Evolutionary conservation across 2,797 vertebrate genomes (phyloP).

Genomic region (Brotula barbata): DNA sequence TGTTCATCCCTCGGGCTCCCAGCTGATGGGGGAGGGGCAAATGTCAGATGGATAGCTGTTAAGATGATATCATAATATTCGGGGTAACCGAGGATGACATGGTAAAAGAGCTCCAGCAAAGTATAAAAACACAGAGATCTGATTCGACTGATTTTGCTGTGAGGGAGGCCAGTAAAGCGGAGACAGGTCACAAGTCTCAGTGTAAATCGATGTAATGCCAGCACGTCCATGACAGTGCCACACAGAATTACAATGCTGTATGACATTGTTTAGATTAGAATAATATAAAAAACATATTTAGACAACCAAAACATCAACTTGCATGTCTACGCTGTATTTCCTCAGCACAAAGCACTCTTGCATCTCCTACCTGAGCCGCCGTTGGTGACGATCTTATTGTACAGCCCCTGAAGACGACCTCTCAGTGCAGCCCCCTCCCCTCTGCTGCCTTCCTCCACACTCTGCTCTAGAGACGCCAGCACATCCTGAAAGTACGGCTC

Average conservation of each 20-base stretch:
- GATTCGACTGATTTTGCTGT: slow-evolving; percentile 31
- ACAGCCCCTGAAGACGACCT: slow-evolving; percentile 79
- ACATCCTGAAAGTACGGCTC: slow-evolving; percentile 88
- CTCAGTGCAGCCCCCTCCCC: slow-evolving; percentile 57
- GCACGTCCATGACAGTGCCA: slow-evolving; percentile 14
- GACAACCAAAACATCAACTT: background rate
- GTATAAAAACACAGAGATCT: slow-evolving; percentile 42
- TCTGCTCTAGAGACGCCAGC: slow-evolving; percentile 78
- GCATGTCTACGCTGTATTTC: slow-evolving; percentile 1
- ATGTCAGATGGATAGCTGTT: slow-evolving; percentile 35
- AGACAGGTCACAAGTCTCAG: slow-evolving; percentile 11
- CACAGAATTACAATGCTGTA: too few relatives aligned
- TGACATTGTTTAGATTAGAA: too few relatives aligned
- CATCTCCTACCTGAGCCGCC: slow-evolving; percentile 60
- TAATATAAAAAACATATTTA: too few relatives aligned
- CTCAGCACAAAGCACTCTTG: background rate
- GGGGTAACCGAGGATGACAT: slow-evolving; percentile 24
- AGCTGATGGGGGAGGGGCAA: slow-evolving; percentile 18
- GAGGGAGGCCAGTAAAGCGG: slow-evolving; percentile 23
- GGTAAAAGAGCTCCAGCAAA: slow-evolving; percentile 51
- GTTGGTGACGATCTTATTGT: slow-evolving; percentile 74
- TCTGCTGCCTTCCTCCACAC: slow-evolving; percentile 56
- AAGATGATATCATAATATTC: slow-evolving; percentile 13
- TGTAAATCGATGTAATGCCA: slow-evolving; percentile 3
- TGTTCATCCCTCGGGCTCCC: slow-evolving; percentile 30